Base-by-base conservation (phyloP, 1,140 invertebrate genomes). In the Potamilus streckersoni region DNA sequence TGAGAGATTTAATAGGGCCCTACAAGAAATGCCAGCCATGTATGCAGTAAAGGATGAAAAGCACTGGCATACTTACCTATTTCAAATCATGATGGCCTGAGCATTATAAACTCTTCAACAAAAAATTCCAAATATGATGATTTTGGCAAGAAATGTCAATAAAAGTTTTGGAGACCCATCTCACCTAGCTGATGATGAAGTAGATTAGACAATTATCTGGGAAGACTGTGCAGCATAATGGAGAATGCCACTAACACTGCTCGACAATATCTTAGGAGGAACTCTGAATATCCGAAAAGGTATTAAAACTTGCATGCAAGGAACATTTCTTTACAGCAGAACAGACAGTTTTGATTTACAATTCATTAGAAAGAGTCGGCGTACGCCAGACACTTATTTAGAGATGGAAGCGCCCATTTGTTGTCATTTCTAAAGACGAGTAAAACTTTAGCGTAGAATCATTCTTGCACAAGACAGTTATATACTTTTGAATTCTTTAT, bases 31-130 rank as follows among this genome's bases (percentile, higher is more conserved):
- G n/a, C 31, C 6, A 38, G 6, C 6, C 6, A 38, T 38, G 31
- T 38, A 38, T 38, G 31, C 31, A 3, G 6, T 3, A 38, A 38
- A 38, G 2, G 31, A 38, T 38, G 2, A 38, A 60, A 64, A 57
- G 19, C 57, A 74, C 27, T 84, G 79, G 80, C 79, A 84, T 66
- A 38, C 69, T 8, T 74, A 68, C 60, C 66, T 82, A 2, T 73
- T 65, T 14, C 74, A 80, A 59, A 59, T 83, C 3, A 73, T 76
- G 64, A 68, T 73, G 57, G 75, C 73, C 0, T 80, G 23, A 56
- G 71, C 16, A 74, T 80, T 11, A n/a, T 70, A 16, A 72, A 84
- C 60, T 38, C 74, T 0, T 66, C 31, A 20, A 38, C 31, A 72
- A 1, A 27, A 63, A 8, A 78, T 72, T 1, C 79, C 82, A 71